Evolutionary conservation across 2,113 vertebrate genomes (phyloP).

Genomic region (Ibidorhyncha struthersii): DNA sequence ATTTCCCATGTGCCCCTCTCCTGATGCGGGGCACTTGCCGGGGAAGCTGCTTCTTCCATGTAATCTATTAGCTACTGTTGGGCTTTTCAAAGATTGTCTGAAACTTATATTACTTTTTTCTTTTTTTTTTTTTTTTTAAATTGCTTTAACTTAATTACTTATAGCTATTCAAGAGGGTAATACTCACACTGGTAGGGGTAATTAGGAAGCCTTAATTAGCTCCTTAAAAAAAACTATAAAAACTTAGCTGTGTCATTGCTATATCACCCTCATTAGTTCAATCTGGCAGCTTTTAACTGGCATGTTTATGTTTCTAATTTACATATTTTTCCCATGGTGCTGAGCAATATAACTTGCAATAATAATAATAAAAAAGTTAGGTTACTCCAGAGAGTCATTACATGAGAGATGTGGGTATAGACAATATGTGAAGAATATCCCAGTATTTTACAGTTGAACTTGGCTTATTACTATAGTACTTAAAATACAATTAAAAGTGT

Average conservation of each 20-base stretch:
- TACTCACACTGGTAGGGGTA: constrained; percentile 41
- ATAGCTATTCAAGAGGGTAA: constrained; percentile 45
- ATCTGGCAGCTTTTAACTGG: constrained; percentile 56
- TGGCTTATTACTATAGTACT: constrained; percentile 19
- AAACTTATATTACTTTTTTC: constrained; percentile 33
- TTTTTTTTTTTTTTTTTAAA: constrained; percentile 39
- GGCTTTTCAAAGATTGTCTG: constrained; percentile 8
- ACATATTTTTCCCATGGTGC: constrained; percentile 61
- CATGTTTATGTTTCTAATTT: constrained; percentile 70
- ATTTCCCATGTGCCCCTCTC: fast-evolving
- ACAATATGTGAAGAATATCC: constrained; percentile 24
- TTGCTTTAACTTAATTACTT: constrained; percentile 68
- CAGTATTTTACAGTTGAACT: not conserved
- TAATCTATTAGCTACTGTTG: not conserved
- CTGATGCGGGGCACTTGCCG: not conserved
- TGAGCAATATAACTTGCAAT: constrained; percentile 54
- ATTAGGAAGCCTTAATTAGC: constrained; percentile 74
- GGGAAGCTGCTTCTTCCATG: not conserved
- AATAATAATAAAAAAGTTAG: constrained; percentile 61
- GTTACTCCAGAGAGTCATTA: constrained; percentile 50
- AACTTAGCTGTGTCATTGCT: constrained; percentile 53
- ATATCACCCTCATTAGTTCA: constrained; percentile 68
- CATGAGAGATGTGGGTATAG: not conserved
- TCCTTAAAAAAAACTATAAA: constrained; percentile 49
- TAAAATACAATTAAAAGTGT: constrained; percentile 35